These are phyloP conservation scores for Pycnomerus fuliginosus DNA, from an alignment of 2,888 invertebrate genomes.

Conservation along the genomic window DNA sequence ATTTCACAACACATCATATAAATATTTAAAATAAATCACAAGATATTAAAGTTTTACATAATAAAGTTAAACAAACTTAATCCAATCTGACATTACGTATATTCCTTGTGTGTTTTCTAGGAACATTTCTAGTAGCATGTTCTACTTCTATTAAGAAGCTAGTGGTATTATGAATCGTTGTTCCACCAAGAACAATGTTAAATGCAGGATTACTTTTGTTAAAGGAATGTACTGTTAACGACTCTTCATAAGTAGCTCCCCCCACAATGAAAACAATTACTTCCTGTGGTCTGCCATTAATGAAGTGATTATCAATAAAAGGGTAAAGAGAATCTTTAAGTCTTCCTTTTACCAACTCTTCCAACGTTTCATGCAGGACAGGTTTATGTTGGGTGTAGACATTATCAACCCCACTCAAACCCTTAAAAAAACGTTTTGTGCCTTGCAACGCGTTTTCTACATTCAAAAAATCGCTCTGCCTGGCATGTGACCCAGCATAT, in stretches of 20 bases:
- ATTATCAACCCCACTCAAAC: slow-evolving; percentile 95
- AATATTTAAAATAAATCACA: slow-evolving; percentile 2
- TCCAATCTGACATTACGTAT: slow-evolving; percentile 40
- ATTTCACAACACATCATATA: slow-evolving; percentile 2
- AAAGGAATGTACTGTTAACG: slow-evolving; percentile 77
- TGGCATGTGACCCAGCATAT: slow-evolving; percentile 80
- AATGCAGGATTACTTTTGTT: slow-evolving; percentile 74
- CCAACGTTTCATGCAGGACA: slow-evolving; percentile 81
- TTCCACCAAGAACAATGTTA: slow-evolving; percentile 86
- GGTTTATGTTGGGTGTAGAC: slow-evolving; percentile 99
- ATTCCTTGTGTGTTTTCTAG: slow-evolving; percentile 51
- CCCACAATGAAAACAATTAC: slow-evolving; percentile 96
- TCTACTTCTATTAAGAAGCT: slow-evolving; percentile 78
- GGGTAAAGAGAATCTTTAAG: slow-evolving; percentile 87
- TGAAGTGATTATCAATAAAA: slow-evolving; percentile 68
- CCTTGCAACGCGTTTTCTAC: slow-evolving; percentile 82
- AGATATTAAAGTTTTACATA: background rate
- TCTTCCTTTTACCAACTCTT: slow-evolving; percentile 86
- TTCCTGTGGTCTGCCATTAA: slow-evolving; percentile 76
- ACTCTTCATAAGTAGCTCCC: slow-evolving; percentile 95
- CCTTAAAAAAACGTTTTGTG: slow-evolving; percentile 87
- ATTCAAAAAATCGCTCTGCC: slow-evolving; percentile 83
- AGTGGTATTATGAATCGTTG: slow-evolving; percentile 83
- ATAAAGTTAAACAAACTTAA: slow-evolving; percentile 14
- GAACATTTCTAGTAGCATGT: slow-evolving; percentile 65